A percentile compares a stretch with the other conserved stretches of the same genome.
Evolutionary conservation across 2,888 invertebrate genomes (phyloP).

Genomic region (Caenorhabditis sp.): DNA sequence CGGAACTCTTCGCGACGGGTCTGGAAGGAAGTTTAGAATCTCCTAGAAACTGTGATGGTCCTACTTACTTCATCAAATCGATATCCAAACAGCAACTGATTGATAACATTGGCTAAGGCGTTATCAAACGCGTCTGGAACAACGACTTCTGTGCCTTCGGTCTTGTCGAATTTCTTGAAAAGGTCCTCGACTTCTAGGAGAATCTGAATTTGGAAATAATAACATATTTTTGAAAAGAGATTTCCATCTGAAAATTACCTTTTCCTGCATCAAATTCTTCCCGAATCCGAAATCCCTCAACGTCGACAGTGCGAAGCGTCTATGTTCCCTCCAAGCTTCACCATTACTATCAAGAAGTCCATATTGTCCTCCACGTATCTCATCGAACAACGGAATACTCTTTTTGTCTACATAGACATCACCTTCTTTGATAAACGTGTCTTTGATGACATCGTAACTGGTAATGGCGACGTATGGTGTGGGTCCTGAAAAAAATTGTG

Average conservation of each 20-base stretch:
- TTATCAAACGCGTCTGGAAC: constrained; percentile 39
- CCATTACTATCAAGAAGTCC: constrained; percentile 53
- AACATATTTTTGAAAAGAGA: background rate
- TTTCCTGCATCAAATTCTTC: constrained; percentile 50
- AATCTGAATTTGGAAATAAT: constrained; percentile 29
- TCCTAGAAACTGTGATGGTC: too few species aligned
- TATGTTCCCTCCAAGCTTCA: constrained; percentile 44
- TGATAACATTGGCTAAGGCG: constrained; percentile 60
- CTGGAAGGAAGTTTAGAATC: constrained; percentile 36
- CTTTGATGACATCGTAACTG: constrained; percentile 58
- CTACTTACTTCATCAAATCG: constrained; percentile 61
- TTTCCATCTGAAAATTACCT: constrained; percentile 14
- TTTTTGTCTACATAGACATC: constrained; percentile 55
- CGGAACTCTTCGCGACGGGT: constrained; percentile 25
- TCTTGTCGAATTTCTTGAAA: constrained; percentile 24
- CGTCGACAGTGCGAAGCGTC: constrained; percentile 41
- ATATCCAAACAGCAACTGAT: constrained; percentile 66
- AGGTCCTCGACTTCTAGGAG: constrained; percentile 46
- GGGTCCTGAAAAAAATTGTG: constrained; percentile 38
- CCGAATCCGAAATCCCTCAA: constrained; percentile 59
- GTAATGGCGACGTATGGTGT: constrained; percentile 40
- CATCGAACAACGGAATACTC: constrained; percentile 22
- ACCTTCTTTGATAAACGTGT: constrained; percentile 61
- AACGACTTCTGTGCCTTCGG: background rate
- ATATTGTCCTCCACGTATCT: constrained; percentile 46